A percentile compares a stretch with the other conserved stretches of the same genome.
phyloP scores from a whole-genome alignment of 2,797 vertebrate genomes.

The Ptychadena robeensis region DNA sequence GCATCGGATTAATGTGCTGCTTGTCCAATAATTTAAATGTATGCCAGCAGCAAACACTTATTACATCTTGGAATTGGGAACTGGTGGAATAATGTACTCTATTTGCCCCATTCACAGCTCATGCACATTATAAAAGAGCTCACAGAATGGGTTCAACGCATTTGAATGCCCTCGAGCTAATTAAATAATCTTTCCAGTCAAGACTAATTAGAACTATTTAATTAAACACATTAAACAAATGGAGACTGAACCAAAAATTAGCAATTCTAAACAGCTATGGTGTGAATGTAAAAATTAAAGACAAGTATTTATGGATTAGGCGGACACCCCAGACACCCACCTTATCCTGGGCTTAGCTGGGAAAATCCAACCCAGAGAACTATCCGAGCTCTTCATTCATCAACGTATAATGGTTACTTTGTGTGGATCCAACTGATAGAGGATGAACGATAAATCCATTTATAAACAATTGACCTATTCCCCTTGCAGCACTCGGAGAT shows the following conservation, averaged over 20 bases:
- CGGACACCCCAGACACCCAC: neutral
- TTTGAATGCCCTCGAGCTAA: slow-evolving; percentile 16
- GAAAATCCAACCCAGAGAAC: neutral
- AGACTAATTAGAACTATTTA: slow-evolving; percentile 50
- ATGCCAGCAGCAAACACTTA: neutral
- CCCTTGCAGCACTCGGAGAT: no score
- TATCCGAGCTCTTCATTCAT: no score
- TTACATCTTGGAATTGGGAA: neutral
- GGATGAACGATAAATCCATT: no score
- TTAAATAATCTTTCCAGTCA: slow-evolving; percentile 39
- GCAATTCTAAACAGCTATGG: slow-evolving; percentile 12
- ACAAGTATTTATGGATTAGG: neutral
- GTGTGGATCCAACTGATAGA: no score
- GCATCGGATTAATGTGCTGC: neutral
- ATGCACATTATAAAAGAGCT: neutral
- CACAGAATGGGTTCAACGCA: slow-evolving; percentile 1
- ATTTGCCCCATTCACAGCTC: neutral
- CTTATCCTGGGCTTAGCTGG: neutral
- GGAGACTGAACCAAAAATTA: slow-evolving; percentile 41
- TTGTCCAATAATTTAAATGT: neutral
- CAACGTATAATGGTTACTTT: no score
- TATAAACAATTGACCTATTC: no score
- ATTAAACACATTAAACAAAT: slow-evolving; percentile 52
- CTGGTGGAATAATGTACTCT: neutral
- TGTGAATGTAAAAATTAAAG: neutral